Base-by-base conservation (phyloP, 37 sponge, comb jelly and placozoan genomes). In the Crambe crambe region DNA sequence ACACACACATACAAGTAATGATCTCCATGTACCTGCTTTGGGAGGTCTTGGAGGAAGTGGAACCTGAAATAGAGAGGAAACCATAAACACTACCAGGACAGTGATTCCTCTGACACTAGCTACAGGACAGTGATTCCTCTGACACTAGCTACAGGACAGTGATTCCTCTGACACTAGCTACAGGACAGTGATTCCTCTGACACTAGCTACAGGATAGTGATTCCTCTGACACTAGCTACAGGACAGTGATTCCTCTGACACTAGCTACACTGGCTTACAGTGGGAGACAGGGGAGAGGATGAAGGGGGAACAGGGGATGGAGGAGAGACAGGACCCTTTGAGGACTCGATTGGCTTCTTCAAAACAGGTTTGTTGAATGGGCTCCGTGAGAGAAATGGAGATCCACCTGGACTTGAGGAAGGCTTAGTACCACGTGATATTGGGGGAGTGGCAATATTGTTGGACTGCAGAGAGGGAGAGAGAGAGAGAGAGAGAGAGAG, bases 41-140 rank as follows among this genome's bases (percentile, higher is more conserved):
- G 63, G 63, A 27, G 63, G 63, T 27, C 63, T 23, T 30, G 63
- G 63, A 20, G 63, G 63, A 23, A 62, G 63, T 8, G 63, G 51
- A 12, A 47, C 10, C 51, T 47, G 12, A 47, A 15, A 47, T 47
- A 12, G 12, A 47, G 12, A 47, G 51, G 12, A 47, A 47, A 47
- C 6, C 51, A 47, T 47, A 47, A 47, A 47, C 12, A 18, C 63
- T 62, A 8, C 26, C 26, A n/a, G n/a, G n/a, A n/a, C n/a, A n/a
- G n/a, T n/a, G n/a, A n/a, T n/a, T n/a, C n/a, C n/a, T n/a, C n/a
- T n/a, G n/a, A n/a, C n/a, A n/a, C n/a, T n/a, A n/a, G 17, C 63
- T 62, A 20, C 15, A 8, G 63, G 5, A 18, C 15, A 18, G 63
- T 62, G 31, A 62, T 8, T 23, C 6, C 6, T 30, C 31, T 23